phyloP scores from a whole-genome alignment of 2,888 invertebrate genomes.

The Serripes groenlandicus region DNA sequence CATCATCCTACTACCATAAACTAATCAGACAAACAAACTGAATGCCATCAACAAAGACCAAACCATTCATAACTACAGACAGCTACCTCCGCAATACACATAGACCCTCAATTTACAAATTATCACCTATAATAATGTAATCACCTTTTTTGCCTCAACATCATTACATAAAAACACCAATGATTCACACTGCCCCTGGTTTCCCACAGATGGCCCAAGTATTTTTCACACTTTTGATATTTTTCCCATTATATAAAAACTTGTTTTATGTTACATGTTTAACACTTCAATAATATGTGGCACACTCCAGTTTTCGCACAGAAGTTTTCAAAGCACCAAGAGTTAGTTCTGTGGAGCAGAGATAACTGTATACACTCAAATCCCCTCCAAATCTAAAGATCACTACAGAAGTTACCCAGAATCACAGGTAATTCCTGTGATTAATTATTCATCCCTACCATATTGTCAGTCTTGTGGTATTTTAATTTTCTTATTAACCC shows the following conservation, averaged over 20 bases:
- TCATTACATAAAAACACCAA: slow-evolving; percentile 11
- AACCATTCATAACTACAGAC: background rate
- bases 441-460: slow-evolving; percentile 12
- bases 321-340: no score
- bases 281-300: no score
- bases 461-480: background rate
- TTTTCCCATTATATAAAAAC: no score
- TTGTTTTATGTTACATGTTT: no score
- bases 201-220: background rate
- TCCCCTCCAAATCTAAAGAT: no score
- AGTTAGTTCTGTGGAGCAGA: no score
- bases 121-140: slow-evolving; percentile 5
- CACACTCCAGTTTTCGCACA: no score
- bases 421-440: background rate
- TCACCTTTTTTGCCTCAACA: slow-evolving; percentile 22
- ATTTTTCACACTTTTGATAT: background rate
- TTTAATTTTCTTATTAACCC: background rate
- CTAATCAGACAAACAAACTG: no score
- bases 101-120: background rate
- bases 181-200: slow-evolving; percentile 5
- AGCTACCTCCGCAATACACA: slow-evolving; percentile 12
- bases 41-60: background rate
- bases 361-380: no score
- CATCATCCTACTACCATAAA: no score
- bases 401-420: no score